These are phyloP conservation scores for Linnaemya tessellans DNA, from an alignment of 2,888 invertebrate genomes.

Conservation along the genomic window DNA sequence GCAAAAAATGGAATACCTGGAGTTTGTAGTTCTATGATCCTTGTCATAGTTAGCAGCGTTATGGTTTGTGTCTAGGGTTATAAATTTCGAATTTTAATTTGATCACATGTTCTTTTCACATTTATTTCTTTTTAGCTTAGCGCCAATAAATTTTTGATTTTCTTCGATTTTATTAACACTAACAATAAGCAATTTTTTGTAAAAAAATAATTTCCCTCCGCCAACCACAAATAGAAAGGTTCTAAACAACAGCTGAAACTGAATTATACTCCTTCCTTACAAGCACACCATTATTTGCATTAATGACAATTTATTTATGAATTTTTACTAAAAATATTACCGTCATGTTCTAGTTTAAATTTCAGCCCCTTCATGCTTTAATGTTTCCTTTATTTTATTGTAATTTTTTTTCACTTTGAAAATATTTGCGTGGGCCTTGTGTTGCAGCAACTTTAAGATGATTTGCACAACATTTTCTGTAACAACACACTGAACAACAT, in stretches of 20 bases:
- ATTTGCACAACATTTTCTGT: conserved; percentile 46
- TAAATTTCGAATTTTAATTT: no score
- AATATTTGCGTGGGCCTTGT: conserved; percentile 47
- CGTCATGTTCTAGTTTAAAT: conserved; percentile 54
- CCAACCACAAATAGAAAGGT: no score
- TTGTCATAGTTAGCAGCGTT: no score
- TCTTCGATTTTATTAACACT: no score
- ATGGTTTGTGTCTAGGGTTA: no score
- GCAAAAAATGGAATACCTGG: no score
- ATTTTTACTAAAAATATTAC: conserved; percentile 54
- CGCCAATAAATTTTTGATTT: no score
- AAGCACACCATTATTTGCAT: neutral
- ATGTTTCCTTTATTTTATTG: neutral
- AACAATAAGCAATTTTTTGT: no score
- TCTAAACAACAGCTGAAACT: neutral
- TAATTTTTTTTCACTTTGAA: neutral
- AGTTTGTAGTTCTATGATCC: no score
- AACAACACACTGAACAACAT: conserved; percentile 10
- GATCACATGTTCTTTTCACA: no score
- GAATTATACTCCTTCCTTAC: neutral
- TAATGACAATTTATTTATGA: conserved; percentile 48
- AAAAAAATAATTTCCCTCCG: neutral
- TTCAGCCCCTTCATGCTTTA: neutral
- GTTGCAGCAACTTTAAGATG: conserved; percentile 43
- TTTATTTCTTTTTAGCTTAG: no score